Evolutionary conservation across 1,140 invertebrate species (phyloP).

Genomic region (Thalassaphorura encarpata): DNA sequence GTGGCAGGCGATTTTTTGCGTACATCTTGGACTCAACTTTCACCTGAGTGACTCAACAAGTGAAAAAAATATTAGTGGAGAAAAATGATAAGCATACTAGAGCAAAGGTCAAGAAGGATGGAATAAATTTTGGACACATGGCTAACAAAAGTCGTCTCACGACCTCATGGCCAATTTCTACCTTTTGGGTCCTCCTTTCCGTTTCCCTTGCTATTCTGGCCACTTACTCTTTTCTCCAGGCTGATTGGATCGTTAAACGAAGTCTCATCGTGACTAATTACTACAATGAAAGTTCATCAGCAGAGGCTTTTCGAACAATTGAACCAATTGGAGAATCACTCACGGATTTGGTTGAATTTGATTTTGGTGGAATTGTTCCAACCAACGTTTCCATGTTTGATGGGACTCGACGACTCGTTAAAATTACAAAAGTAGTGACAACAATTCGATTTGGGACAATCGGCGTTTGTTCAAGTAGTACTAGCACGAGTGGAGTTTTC

Average conservation of each 20-base stretch:
- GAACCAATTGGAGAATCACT: neutral
- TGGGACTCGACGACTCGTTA: neutral
- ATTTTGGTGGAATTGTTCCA: neutral
- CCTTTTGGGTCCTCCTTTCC: slow-evolving; percentile 24
- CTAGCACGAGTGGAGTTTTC: neutral
- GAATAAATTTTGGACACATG: no score
- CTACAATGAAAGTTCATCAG: neutral
- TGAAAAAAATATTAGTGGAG: no score
- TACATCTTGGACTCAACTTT: no score
- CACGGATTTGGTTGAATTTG: neutral
- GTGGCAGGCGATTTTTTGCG: no score
- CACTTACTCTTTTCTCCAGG: slow-evolving; percentile 27
- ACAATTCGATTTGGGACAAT: slow-evolving; percentile 24
- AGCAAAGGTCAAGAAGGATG: no score
- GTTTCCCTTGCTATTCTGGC: slow-evolving; percentile 13
- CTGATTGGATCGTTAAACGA: slow-evolving; percentile 27
- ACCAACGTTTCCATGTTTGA: neutral
- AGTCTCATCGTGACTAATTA: slow-evolving; percentile 16
- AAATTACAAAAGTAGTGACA: slow-evolving; percentile 20
- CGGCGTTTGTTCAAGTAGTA: slow-evolving; percentile 20
- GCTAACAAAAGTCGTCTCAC: slow-evolving; percentile 9
- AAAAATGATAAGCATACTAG: no score
- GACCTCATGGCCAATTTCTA: slow-evolving; percentile 22
- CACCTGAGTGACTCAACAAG: no score
- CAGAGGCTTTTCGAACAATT: neutral